Base-by-base conservation (phyloP, 2,113 vertebrate genomes). In the Oceanites oceanicus region DNA sequence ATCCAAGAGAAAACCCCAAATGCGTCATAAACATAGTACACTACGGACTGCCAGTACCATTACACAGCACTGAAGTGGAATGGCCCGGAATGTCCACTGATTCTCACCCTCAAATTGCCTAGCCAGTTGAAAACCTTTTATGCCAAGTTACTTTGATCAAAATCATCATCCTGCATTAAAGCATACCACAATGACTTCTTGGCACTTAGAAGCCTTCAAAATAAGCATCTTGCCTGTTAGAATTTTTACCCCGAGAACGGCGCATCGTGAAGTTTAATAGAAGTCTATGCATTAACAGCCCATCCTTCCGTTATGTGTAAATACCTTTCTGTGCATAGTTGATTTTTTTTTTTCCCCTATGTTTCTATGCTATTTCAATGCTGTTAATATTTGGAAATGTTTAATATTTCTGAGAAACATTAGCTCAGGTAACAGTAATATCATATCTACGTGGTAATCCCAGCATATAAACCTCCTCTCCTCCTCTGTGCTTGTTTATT, bases 1-100 rank as follows among this genome's bases (percentile, higher is more conserved):
- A 49, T 5, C 20, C 6, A 42, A 52, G 19, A 71, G 27, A 87
- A 90, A 67, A 50, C 10, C 11, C 4, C 1, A 23, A 45, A 15
- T 0, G 2, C 15, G 7, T 26, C 50, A 40, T 0, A 1, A 75
- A 20, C 5, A 8, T 4, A 5, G 12, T 9, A 42, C 8, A 21
- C 12, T 23, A 2, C 0, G 25, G 55, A 1, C 0, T 26, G 5
- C 15, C 18, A 42, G 18, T 15, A 29, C 16, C 9, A 23, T 17
- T 34, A 36, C 2, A 47, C 7, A 32, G 32, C 47, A 38, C 22
- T 23, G 2, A 34, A 30, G 17, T 12, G 22, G 21, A 45, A 74
- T 15, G 42, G 38, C 44, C 38, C 40, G 10, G 20, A 84, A 56
- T 1, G 6, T 13, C 52, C 14, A 32, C 44, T 44, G 19, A 50